Evolutionary conservation across 2,797 vertebrate species (phyloP), one percentile per base, ranked within the genome.

Genomic region (Enoplosus armatus): DNA sequence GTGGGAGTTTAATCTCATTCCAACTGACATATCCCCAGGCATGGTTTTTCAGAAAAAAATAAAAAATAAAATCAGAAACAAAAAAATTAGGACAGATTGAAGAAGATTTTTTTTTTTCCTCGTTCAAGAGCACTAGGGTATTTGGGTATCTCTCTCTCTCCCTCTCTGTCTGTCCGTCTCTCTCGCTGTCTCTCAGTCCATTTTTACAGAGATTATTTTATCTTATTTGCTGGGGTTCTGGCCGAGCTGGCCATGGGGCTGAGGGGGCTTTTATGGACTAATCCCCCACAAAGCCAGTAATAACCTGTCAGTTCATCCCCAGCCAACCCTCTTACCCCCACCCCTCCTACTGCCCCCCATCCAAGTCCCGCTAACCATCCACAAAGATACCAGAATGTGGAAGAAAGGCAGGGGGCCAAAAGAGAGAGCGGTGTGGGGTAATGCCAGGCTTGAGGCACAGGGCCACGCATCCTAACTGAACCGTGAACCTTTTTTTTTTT

Each of bases 251-350:
- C 93, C 87, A 85, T 62, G 65, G 90, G 92, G 89, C 90, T 94
- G 89, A 90, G 85, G 88, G 89, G 89, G 91, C 89, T 95, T 96
- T 95, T 93, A 93, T 94, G 91, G 92, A 93, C 91, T 95, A 95
- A 96, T 96, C 95, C 92, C 83, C 90, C 89, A 93, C 93, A 96
- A 95, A 96, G 93, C 94, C 93, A 84, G 89, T 96, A 96, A 96
- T 95, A 96, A 96, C 95, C 94, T 95, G 94, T 95, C 94, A 95
- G 94, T 95, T 94, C 93, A 94, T 91, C 89, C 89, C 72, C 74
- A 90, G 92, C 93, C 92, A 93, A 87, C 80, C 75, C 72, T 87
- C 85, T 77, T 77, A 82, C 77, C 78, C 75, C 80, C 77, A 37
- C 41, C 80, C 77, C 24, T 80, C 66, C 61, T 10, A 41, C 59